Base-by-base conservation (phyloP, 2,113 vertebrate species). In the Pantherophis guttatus region DNA sequence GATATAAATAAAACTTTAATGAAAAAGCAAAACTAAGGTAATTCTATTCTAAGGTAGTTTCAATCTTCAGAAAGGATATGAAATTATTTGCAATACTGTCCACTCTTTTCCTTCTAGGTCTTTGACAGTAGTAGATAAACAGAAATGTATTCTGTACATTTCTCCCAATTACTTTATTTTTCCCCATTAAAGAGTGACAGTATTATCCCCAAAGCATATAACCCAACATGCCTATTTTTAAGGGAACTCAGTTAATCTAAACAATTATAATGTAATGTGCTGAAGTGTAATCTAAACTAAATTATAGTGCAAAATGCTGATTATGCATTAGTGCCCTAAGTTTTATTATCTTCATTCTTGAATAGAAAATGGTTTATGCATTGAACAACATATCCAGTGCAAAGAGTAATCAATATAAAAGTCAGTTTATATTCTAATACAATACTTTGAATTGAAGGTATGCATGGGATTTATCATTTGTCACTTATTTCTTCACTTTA, bases 401-500 rank as follows among this genome's bases (percentile, higher is more conserved):
- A 88, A 91, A 81, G 53, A 91, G 88, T 53, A 65, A 23, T 6
- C 29, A 19, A 53, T 3, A 53, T 62, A 29, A 48, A 1, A 89
- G 0, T 0, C 9, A 29, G 55, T 91, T 86, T 58, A 29, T 86
- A 58, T 89, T 81, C 53, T 57, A 26, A 33, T 75, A 13, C 75
- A 39, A 55, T 57, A 58, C 8, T 4, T 29, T 21, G 89, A 44
- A 53, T 39, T 48, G 24, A 92, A 89, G 9, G n/a, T 57, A 65
- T 3, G 26, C 13, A 21, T 87, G 15, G 11, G 48, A 57, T 21
- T n/a, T 91, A 11, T 59, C 26, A 58, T 93, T 94, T 90, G 15
- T 53, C 94, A 53, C 91, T 91, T 94, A 19, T 57, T 91, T 50
- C 59, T 5, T 58, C n/a, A 8, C 2, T 90, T 26, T 93, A 88